Percentiles rank a stretch among this genome's conserved stretches.
Conservation (phyloP, 2,113 vertebrate species). For the Struthio camelus region DNA sequence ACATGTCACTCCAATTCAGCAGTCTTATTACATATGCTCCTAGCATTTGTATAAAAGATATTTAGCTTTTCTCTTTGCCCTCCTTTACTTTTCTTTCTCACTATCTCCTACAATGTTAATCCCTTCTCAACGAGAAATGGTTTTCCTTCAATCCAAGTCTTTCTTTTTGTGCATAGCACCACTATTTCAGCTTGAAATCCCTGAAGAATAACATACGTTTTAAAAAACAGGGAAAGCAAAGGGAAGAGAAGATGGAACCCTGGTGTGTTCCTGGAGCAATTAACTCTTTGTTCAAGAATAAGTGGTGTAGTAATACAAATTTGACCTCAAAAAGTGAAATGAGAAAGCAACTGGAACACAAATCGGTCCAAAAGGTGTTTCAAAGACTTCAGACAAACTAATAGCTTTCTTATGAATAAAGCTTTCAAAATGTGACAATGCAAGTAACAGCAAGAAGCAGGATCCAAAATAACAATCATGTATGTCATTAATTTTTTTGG, state of each 20-base stretch:
- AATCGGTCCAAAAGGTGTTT: background rate
- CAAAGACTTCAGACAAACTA: background rate
- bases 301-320: constrained; percentile 11
- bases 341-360: background rate
- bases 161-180: constrained; percentile 35
- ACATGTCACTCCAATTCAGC: constrained; percentile 71
- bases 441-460: background rate
- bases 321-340: background rate
- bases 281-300: constrained; percentile 7
- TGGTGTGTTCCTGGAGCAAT: constrained; percentile 8
- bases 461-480: constrained; percentile 12
- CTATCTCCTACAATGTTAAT: constrained; percentile 71
- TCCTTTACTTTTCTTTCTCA: constrained; percentile 69
- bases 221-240: background rate
- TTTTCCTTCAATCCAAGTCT: constrained; percentile 61
- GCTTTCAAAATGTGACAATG: background rate
- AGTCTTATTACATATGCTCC: constrained; percentile 68
- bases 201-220: constrained; percentile 30
- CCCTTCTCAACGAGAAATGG: constrained; percentile 67
- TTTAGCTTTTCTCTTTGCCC: constrained; percentile 71
- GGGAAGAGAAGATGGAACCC: background rate
- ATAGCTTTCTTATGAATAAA: background rate
- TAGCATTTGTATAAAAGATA: constrained; percentile 72
- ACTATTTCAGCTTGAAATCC: constrained; percentile 39
- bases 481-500: background rate